A percentile compares a stretch with the other conserved stretches of the same genome.
These are phyloP conservation scores for Lordiphosa andalusiaca DNA, from an alignment of 2,888 invertebrate genomes.

Conservation along the genomic window DNA sequence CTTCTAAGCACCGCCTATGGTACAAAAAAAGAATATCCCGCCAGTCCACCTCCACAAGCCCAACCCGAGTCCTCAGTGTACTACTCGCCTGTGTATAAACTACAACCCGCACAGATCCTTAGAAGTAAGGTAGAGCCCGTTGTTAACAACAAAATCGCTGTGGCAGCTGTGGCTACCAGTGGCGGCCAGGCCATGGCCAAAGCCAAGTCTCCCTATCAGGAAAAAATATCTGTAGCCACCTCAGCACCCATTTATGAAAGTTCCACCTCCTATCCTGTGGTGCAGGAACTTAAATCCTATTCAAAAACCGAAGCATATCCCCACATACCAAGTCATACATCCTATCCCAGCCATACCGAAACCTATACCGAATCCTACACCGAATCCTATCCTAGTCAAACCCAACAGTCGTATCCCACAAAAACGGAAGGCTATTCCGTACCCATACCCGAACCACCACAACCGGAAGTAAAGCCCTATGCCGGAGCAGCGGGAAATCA, in stretches of 20 bases:
- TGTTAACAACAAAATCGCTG: constrained; percentile 28
- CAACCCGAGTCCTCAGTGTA: constrained; percentile 22
- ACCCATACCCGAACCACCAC: constrained; percentile 17
- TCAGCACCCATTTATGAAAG: constrained; percentile 47
- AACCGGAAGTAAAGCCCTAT: constrained; percentile 40
- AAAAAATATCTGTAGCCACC: constrained; percentile 50
- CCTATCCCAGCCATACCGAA: constrained; percentile 30
- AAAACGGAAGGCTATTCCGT: constrained; percentile 42
- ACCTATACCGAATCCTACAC: constrained; percentile 22
- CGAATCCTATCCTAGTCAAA: constrained; percentile 35
- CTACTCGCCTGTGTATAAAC: constrained; percentile 36
- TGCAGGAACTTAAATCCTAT: constrained; percentile 23
- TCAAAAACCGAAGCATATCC: constrained; percentile 34
- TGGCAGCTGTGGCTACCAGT: constrained; percentile 36
- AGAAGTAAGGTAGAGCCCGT: constrained; percentile 21
- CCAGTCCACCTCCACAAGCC: constrained; percentile 15
- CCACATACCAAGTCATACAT: constrained; percentile 22
- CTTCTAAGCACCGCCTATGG: constrained; percentile 56
- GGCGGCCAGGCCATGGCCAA: constrained; percentile 44
- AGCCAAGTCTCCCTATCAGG: constrained; percentile 51
- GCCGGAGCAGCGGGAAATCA: constrained; percentile 26
- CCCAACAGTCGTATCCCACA: constrained; percentile 28
- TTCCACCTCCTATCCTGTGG: constrained; percentile 42
- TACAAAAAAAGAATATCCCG: constrained; percentile 39
- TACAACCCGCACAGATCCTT: constrained; percentile 14